A percentile compares a stretch with the other conserved stretches of the same genome.
Evolutionary conservation across 2,797 vertebrate species (phyloP).

Genomic region (Decapterus maruadsi): DNA sequence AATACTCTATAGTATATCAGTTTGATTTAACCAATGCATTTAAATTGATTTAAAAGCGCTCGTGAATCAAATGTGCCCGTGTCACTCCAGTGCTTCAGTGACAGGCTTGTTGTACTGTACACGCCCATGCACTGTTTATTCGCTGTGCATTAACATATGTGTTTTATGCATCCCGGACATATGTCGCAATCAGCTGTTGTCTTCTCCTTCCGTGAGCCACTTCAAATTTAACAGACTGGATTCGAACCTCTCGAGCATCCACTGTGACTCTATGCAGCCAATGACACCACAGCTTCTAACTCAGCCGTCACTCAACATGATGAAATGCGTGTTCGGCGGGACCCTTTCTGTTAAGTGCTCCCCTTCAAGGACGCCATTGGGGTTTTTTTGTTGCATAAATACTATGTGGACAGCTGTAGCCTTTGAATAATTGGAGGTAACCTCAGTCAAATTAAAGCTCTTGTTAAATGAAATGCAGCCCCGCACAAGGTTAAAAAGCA

Average conservation of each 20-base stretch:
- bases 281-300: conserved; percentile 21
- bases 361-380: conserved; percentile 29
- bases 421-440: conserved; percentile 41
- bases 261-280: conserved; percentile 13
- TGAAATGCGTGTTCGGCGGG: conserved; percentile 20
- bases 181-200: conserved; percentile 53
- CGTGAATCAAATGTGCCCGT: conserved; percentile 17
- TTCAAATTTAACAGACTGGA: conserved; percentile 34
- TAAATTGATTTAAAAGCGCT: conserved; percentile 11
- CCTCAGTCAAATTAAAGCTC: conserved; percentile 43
- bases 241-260: conserved; percentile 19
- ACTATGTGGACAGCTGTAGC: conserved; percentile 20
- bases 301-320: conserved; percentile 26
- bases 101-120: conserved; percentile 28
- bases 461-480: conserved; percentile 9
- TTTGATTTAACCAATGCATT: neutral
- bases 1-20: too few species aligned
- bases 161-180: conserved; percentile 38
- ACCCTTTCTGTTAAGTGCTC: conserved; percentile 17
- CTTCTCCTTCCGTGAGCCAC: conserved; percentile 26
- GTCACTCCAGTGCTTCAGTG: conserved; percentile 5
- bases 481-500: conserved; percentile 1
- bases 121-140: conserved; percentile 40
- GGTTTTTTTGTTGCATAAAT: conserved; percentile 14
- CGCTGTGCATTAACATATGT: conserved; percentile 5